A percentile compares a stretch with the other conserved stretches of the same genome.
Evolutionary conservation across 2,113 vertebrate species (phyloP).

Genomic region (Pitta sordida): DNA sequence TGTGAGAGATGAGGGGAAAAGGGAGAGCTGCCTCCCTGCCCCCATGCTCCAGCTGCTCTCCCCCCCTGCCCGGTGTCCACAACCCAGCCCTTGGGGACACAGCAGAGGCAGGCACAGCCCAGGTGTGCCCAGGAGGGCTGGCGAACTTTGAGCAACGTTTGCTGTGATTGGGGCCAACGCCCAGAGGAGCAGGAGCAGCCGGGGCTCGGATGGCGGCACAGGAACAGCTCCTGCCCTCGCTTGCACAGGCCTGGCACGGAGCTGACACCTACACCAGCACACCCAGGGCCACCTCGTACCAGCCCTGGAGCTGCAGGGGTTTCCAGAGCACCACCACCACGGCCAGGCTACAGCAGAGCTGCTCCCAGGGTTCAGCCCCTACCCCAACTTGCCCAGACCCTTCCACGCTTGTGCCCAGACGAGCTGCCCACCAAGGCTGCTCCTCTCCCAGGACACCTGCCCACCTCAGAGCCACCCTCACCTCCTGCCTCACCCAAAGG

Average conservation of each 20-base stretch:
- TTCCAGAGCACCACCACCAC: background rate
- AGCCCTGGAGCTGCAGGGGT: background rate
- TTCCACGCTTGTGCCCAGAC: background rate
- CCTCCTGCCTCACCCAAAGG: background rate
- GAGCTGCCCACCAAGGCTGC: background rate
- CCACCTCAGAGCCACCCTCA: background rate
- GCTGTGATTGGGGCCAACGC: background rate
- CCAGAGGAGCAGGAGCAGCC: background rate
- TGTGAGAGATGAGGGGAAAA: rapidly evolving
- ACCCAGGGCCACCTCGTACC: background rate
- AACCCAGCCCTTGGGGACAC: background rate
- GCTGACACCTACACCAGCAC: background rate
- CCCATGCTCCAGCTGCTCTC: rapidly evolving
- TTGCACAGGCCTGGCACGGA: rapidly evolving
- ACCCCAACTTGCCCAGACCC: background rate
- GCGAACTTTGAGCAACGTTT: background rate
- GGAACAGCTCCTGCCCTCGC: background rate
- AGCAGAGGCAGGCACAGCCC: background rate
- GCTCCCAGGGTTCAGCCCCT: background rate
- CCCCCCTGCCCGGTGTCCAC: background rate
- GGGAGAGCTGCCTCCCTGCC: background rate
- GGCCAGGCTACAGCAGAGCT: rapidly evolving
- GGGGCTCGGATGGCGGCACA: rapidly evolving
- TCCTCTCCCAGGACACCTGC: background rate
- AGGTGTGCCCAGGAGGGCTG: background rate